Evolutionary conservation across 2,888 invertebrate genomes (phyloP).

Genomic region (Leucozona laternaria): DNA sequence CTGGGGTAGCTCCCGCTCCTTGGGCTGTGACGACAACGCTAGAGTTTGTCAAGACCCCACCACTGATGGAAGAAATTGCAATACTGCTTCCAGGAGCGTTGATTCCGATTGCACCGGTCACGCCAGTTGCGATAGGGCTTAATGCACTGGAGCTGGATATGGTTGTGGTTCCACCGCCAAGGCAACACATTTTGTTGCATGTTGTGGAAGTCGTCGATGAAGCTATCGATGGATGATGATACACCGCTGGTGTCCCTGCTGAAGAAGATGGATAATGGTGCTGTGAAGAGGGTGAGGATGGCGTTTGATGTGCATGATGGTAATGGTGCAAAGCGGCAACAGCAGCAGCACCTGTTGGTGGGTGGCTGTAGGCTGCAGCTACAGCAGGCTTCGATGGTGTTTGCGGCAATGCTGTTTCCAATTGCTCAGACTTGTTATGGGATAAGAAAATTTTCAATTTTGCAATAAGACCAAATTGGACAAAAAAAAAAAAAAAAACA

Average conservation of each 20-base stretch:
- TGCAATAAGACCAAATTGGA: conserved; percentile 19
- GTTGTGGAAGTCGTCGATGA: conserved; percentile 56
- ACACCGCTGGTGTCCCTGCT: conserved; percentile 55
- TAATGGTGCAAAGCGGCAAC: conserved; percentile 39
- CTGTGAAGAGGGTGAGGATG: conserved; percentile 60
- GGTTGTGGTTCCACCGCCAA: conserved; percentile 67
- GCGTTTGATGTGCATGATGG: conserved; percentile 43
- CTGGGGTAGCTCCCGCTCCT: conserved; percentile 57
- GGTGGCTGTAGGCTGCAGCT: conserved; percentile 70
- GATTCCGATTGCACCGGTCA: conserved; percentile 27
- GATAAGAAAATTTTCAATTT: conserved; percentile 38
- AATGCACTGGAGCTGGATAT: conserved; percentile 68
- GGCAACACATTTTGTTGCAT: conserved; percentile 78
- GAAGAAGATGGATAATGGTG: conserved; percentile 49
- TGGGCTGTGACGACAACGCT: conserved; percentile 39
- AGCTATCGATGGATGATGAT: conserved; percentile 67
- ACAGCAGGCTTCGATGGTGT: conserved; percentile 65
- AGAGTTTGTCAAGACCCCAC: conserved; percentile 45
- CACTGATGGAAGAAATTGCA: conserved; percentile 38
- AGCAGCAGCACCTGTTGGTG: conserved; percentile 48
- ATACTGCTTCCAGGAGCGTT: conserved; percentile 23
- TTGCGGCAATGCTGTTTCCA: conserved; percentile 69
- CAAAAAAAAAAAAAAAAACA: conserved; percentile 14
- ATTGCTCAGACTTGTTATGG: conserved; percentile 77
- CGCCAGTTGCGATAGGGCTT: conserved; percentile 56